Percentiles rank a stretch among this genome's conserved stretches.
phyloP scores from a whole-genome alignment of 2,113 vertebrate species.

The Asarcornis scutulata region DNA sequence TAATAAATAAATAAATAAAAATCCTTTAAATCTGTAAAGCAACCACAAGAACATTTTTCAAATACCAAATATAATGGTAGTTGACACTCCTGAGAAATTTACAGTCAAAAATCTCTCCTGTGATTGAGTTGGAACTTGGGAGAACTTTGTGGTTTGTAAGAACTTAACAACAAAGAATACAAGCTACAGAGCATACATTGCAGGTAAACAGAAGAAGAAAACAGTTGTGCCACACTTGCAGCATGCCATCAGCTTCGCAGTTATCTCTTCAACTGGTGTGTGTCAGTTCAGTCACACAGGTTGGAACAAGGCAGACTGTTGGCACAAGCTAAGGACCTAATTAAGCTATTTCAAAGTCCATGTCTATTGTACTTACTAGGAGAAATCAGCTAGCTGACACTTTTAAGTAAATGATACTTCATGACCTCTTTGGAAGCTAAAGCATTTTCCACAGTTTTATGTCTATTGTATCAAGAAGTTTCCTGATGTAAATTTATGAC shows the following conservation, averaged over 20 bases:
- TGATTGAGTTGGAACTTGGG: not conserved
- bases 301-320: not conserved
- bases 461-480: not conserved
- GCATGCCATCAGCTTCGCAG: not conserved
- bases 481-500: not conserved
- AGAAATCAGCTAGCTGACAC: not conserved
- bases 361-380: not conserved
- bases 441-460: not conserved
- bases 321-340: not conserved
- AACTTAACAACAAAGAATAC: not conserved
- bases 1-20: no score
- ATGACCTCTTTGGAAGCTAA: not conserved
- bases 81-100: not conserved
- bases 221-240: not conserved
- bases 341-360: not conserved
- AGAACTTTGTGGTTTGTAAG: not conserved
- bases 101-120: not conserved
- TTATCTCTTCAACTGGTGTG: not conserved
- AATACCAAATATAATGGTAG: not conserved
- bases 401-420: not conserved
- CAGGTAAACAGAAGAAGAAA: not conserved
- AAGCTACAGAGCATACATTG: not conserved
- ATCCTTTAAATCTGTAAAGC: not conserved
- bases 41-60: not conserved
- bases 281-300: not conserved